A percentile compares a stretch with the other conserved stretches of the same genome.
These are phyloP conservation scores for Volucella inflata DNA, from an alignment of 2,888 invertebrate species.

Conservation along the genomic window DNA sequence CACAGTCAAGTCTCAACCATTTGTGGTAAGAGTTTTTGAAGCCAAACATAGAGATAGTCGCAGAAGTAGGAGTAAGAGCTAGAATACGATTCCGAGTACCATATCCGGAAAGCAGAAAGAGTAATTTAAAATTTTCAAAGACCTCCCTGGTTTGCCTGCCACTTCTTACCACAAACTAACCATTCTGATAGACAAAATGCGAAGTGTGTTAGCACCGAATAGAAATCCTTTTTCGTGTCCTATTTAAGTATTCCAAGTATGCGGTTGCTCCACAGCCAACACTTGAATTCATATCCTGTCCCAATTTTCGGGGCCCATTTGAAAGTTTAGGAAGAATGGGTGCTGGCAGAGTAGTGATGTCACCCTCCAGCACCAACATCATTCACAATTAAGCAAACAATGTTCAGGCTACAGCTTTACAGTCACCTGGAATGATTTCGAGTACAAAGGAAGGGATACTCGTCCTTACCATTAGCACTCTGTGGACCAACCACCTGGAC, in stretches of 20 bases:
- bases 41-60: no score
- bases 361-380: slow-evolving; percentile 28
- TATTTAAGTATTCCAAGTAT: slow-evolving; percentile 64
- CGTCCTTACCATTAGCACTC: neutral
- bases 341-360: slow-evolving; percentile 5
- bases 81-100: no score
- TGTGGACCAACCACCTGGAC: slow-evolving; percentile 20
- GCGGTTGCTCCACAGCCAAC: slow-evolving; percentile 58
- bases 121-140: slow-evolving; percentile 70
- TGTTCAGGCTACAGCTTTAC: slow-evolving; percentile 9
- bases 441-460: no score
- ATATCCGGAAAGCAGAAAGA: slow-evolving; percentile 7
- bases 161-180: neutral
- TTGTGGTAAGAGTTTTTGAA: no score
- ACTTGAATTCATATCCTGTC: slow-evolving; percentile 65
- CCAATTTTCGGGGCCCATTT: slow-evolving; percentile 53
- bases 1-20: slow-evolving; percentile 26
- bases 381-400: slow-evolving; percentile 65
- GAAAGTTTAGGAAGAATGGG: slow-evolving; percentile 5
- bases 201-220: slow-evolving; percentile 48
- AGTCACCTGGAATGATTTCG: slow-evolving; percentile 7
- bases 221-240: slow-evolving; percentile 60
- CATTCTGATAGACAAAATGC: neutral
- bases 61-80: no score
- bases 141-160: slow-evolving; percentile 12